Evolutionary conservation across 2,113 vertebrate species (phyloP).

Genomic region (Tragulus kanchil): DNA sequence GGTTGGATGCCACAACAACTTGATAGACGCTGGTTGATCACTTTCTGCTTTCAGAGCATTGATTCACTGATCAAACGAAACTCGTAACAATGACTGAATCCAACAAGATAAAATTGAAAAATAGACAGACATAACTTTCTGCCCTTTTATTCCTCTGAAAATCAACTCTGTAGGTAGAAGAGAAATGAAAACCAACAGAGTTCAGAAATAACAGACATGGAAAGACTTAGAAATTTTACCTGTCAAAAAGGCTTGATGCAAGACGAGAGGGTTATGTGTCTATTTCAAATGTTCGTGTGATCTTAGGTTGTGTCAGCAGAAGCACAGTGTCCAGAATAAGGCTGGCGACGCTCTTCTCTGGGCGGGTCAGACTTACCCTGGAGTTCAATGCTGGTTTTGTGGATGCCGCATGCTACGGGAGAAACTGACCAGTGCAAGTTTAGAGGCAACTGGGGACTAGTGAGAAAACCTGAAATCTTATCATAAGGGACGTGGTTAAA

Average conservation of each 20-base stretch:
- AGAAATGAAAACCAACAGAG: neutral
- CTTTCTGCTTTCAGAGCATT: neutral
- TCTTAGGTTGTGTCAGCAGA: neutral
- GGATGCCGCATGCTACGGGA: rapidly evolving
- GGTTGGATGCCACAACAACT: neutral
- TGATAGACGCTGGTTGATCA: neutral
- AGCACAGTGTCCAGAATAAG: neutral
- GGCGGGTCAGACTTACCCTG: neutral
- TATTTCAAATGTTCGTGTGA: neutral
- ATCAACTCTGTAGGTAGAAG: neutral
- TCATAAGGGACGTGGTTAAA: neutral
- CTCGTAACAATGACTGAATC: neutral
- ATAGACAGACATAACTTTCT: neutral
- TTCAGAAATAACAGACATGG: neutral
- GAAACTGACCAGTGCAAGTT: neutral
- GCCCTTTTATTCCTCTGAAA: neutral
- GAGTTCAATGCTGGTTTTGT: neutral
- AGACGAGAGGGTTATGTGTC: neutral
- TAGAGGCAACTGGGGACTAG: neutral
- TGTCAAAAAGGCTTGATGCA: neutral
- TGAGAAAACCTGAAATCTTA: neutral
- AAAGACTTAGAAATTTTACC: neutral
- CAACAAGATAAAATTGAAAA: neutral
- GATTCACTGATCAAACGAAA: neutral
- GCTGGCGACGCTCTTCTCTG: neutral